phyloP scores from a whole-genome alignment of 1,140 invertebrate genomes.

The Octopus sinensis region DNA sequence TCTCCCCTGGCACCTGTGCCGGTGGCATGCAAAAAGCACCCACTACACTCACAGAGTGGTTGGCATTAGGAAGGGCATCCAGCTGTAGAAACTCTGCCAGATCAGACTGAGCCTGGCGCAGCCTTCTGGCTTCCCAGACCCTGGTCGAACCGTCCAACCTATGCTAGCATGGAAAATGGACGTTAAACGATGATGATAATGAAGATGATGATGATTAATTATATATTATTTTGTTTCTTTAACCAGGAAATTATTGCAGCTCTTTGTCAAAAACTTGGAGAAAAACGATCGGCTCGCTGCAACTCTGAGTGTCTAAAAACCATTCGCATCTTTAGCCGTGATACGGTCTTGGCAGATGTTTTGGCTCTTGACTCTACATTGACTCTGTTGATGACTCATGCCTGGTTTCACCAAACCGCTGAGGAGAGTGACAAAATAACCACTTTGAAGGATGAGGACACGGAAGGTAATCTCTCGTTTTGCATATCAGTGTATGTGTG shows the following conservation, averaged over 20 bases:
- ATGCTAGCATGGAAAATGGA: too few relatives aligned
- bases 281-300: conserved; percentile 34
- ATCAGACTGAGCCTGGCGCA: too few relatives aligned
- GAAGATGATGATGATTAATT: background rate
- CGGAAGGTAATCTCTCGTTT: conserved; percentile 33
- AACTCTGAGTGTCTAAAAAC: conserved; percentile 47
- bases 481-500: background rate
- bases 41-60: too few relatives aligned
- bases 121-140: too few relatives aligned
- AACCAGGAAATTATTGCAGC: conserved; percentile 43
- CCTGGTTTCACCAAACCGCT: conserved; percentile 47
- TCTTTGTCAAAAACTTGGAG: conserved; percentile 32
- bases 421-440: conserved; percentile 38
- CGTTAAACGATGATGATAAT: too few relatives aligned
- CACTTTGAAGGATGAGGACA: conserved; percentile 41
- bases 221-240: conserved; percentile 9
- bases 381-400: conserved; percentile 42
- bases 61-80: too few relatives aligned
- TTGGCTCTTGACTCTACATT: conserved; percentile 45
- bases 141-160: too few relatives aligned
- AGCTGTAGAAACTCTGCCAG: too few relatives aligned
- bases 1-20: too few relatives aligned
- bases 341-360: conserved; percentile 49
- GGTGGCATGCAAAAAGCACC: too few relatives aligned
- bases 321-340: conserved; percentile 51